These are phyloP conservation scores for Eupithecia insigniata DNA, from an alignment of 2,888 invertebrate genomes.

Conservation along the genomic window DNA sequence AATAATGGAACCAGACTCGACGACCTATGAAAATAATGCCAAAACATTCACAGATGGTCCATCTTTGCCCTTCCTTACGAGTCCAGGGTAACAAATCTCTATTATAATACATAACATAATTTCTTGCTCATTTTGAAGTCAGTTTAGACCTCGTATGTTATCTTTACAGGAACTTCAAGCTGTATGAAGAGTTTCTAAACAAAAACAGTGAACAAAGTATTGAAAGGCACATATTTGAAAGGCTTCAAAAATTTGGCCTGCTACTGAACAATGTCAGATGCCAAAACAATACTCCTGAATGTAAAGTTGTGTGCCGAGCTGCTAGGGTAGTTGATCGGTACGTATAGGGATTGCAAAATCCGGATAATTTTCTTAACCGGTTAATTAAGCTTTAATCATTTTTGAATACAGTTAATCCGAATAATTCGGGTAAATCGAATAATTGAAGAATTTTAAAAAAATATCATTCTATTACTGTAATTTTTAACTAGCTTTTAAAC, in stretches of 20 bases:
- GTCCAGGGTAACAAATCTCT: conserved; percentile 58
- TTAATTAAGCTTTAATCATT: too few relatives aligned
- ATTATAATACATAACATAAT: not conserved
- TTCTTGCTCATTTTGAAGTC: not conserved
- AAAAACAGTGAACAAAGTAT: conserved; percentile 56
- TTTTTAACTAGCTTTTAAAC: too few relatives aligned
- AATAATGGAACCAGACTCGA: conserved; percentile 78
- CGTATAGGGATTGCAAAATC: too few relatives aligned
- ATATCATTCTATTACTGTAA: too few relatives aligned
- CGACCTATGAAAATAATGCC: conserved; percentile 67
- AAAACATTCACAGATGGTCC: conserved; percentile 55
- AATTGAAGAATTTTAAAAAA: too few relatives aligned
- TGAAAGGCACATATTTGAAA: conserved; percentile 66
- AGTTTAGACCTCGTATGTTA: conserved; percentile 17
- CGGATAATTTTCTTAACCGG: too few relatives aligned
- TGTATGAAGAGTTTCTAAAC: conserved; percentile 62
- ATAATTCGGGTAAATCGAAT: too few relatives aligned
- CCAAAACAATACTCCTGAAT: conserved; percentile 57
- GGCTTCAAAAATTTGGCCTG: conserved; percentile 66
- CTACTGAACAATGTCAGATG: conserved; percentile 62
- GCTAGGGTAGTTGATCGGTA: conserved; percentile 76
- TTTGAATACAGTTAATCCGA: too few relatives aligned
- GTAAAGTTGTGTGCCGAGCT: conserved; percentile 62
- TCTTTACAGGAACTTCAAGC: conserved; percentile 64
- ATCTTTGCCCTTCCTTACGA: conserved; percentile 64